These are phyloP conservation scores for Chrysina gloriosa DNA, from an alignment of 2,888 invertebrate genomes.

Conservation along the genomic window DNA sequence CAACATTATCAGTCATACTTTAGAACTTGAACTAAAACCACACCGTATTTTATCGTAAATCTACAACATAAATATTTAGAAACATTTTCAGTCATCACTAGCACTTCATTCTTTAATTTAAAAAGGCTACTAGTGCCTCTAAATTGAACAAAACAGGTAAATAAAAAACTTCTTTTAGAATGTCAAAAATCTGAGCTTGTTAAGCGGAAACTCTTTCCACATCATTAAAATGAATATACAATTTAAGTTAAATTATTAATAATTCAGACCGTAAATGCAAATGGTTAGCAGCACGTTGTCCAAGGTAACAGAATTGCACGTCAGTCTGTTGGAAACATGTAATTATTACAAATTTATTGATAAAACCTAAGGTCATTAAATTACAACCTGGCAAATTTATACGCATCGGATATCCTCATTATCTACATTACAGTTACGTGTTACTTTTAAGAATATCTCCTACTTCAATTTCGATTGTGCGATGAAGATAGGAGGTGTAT, in stretches of 20 bases:
- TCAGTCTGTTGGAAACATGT: constrained; percentile 45
- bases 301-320: constrained; percentile 46
- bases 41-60: too few relatives aligned
- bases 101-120: background rate
- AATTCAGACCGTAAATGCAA: constrained; percentile 22
- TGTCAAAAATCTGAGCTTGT: constrained; percentile 1
- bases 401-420: constrained; percentile 50
- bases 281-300: constrained; percentile 28
- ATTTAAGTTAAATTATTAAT: constrained; percentile 29
- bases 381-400: constrained; percentile 47
- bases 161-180: constrained; percentile 7
- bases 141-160: constrained; percentile 15
- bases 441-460: constrained; percentile 27
- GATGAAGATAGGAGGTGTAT: background rate
- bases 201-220: constrained; percentile 25
- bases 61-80: too few relatives aligned
- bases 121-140: constrained; percentile 6
- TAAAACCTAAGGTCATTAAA: constrained; percentile 48
- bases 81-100: too few relatives aligned
- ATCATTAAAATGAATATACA: constrained; percentile 22
- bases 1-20: too few relatives aligned
- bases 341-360: constrained; percentile 49
- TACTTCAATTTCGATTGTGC: background rate
- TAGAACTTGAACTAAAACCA: too few relatives aligned
- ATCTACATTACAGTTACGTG: constrained; percentile 39